Percentiles rank a stretch among this genome's conserved stretches.
Conservation (phyloP, 2,797 vertebrate species). For the Octomys mimax region DNA sequence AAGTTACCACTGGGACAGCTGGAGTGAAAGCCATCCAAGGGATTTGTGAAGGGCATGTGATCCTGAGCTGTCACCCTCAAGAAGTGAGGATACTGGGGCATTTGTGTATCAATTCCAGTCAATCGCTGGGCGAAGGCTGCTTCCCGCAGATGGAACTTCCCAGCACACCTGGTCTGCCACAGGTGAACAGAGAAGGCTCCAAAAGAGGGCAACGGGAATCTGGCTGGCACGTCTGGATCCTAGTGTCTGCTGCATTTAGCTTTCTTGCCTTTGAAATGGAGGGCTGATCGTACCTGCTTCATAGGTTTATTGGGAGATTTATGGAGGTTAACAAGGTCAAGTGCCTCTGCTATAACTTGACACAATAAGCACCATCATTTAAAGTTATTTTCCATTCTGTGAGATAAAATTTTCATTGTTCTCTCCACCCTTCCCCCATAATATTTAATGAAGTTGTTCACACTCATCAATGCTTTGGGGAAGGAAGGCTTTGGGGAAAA, state of each 20-base stretch:
- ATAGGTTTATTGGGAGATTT: neutral
- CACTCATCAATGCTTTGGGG: neutral
- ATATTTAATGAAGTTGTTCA: neutral
- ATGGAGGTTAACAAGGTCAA: neutral
- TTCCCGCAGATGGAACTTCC: neutral
- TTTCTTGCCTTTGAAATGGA: neutral
- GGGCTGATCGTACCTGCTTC: too few species aligned
- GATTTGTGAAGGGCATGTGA: neutral
- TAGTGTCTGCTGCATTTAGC: neutral
- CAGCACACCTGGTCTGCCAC: neutral
- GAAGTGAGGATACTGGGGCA: neutral
- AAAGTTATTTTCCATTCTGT: neutral
- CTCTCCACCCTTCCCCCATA: neutral
- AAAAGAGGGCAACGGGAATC: neutral
- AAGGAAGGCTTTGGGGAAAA: neutral
- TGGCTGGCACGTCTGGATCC: accelerated
- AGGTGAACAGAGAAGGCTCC: neutral
- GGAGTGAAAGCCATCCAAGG: neutral
- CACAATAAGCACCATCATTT: neutral
- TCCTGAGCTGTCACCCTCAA: too few species aligned
- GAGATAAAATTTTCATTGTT: neutral
- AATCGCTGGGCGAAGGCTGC: neutral
- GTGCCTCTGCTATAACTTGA: neutral
- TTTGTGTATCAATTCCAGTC: accelerated
- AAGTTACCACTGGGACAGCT: neutral